Conservation (phyloP, 2,113 vertebrate genomes). For the Amblyornis subalaris region DNA sequence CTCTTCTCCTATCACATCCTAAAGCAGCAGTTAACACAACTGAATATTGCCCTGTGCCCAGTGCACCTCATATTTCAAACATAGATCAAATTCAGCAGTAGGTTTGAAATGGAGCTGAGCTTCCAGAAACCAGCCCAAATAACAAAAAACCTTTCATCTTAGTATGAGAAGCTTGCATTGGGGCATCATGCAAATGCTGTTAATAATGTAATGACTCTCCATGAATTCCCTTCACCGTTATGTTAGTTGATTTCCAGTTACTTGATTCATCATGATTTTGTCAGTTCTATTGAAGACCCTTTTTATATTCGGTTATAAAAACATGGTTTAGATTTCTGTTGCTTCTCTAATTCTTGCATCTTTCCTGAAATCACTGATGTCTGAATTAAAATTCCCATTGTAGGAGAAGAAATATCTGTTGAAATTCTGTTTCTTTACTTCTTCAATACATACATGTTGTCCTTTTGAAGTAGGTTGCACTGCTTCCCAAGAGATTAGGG, state of each 20-base stretch:
- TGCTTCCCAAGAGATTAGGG: not conserved
- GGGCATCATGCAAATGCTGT: not conserved
- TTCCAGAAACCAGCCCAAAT: not conserved
- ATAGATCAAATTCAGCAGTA: not conserved
- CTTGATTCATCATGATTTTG: not conserved
- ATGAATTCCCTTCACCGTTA: not conserved
- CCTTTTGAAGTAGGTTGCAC: not conserved
- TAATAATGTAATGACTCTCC: not conserved
- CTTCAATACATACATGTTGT: not conserved
- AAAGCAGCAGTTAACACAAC: not conserved
- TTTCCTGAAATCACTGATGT: not conserved
- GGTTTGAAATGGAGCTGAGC: not conserved
- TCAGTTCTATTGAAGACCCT: not conserved
- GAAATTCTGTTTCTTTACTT: not conserved
- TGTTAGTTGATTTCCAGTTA: not conserved
- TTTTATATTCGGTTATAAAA: not conserved
- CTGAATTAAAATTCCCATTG: not conserved
- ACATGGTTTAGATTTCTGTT: not conserved
- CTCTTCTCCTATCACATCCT: not conserved
- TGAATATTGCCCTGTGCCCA: not conserved
- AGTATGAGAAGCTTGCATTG: not conserved
- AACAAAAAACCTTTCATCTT: not conserved
- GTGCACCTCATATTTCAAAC: not conserved
- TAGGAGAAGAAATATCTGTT: not conserved
- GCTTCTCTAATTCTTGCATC: not conserved